phyloP scores from a whole-genome alignment of 1,140 invertebrate genomes.

The Drosophila paulistorum region DNA sequence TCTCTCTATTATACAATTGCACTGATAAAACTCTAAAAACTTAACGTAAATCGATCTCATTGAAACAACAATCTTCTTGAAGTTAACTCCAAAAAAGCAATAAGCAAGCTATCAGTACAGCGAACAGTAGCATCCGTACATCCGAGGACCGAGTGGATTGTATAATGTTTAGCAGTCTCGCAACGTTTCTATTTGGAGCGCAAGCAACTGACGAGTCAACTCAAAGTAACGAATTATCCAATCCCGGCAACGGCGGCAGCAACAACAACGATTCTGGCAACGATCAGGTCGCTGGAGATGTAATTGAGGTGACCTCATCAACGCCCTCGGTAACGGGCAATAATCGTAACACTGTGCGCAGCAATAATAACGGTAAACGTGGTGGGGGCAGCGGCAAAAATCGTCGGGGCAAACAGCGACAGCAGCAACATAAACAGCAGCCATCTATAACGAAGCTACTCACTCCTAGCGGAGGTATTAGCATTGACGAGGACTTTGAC shows the following conservation, averaged over 20 bases:
- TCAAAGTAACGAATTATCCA: constrained; percentile 42
- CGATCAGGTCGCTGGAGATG: constrained; percentile 58
- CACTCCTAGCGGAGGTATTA: constrained; percentile 48
- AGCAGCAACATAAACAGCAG: constrained; percentile 50
- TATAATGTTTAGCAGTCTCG: constrained; percentile 83
- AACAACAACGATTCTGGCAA: constrained; percentile 37
- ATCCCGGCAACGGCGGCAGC: constrained; percentile 45
- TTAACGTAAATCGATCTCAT: constrained; percentile 63
- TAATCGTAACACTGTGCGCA: constrained; percentile 53
- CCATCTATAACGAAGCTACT: constrained; percentile 60
- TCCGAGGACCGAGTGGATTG: constrained; percentile 20
- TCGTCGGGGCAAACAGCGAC: constrained; percentile 55
- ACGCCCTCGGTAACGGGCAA: constrained; percentile 76
- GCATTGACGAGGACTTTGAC: constrained; percentile 65
- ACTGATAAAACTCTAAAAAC: constrained; percentile 21
- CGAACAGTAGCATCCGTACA: constrained; percentile 24
- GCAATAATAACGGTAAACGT: constrained; percentile 53
- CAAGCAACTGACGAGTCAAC: constrained; percentile 65
- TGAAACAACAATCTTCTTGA: background rate
- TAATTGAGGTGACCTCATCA: constrained; percentile 76
- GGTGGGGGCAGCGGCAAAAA: constrained; percentile 55
- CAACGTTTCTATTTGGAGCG: constrained; percentile 82
- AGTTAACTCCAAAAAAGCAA: constrained; percentile 53
- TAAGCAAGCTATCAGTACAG: constrained; percentile 23
- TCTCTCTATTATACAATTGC: constrained; percentile 41